Base-by-base conservation (phyloP, 2,888 invertebrate species). In the Drosophila aldrichi region DNA sequence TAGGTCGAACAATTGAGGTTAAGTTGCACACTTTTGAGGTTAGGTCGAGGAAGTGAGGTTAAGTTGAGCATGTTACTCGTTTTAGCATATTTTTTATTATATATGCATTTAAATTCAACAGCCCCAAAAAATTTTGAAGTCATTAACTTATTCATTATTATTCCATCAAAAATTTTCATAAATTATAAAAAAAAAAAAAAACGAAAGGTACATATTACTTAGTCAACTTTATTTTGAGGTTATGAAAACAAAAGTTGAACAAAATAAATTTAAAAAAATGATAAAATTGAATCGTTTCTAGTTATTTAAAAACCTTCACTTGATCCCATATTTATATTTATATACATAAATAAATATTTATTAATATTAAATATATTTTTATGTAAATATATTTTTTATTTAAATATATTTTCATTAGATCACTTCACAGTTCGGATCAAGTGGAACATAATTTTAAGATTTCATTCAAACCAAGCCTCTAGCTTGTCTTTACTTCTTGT, bases 351-450 rank as follows among this genome's bases (percentile, higher is more conserved):
- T 43, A 41, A 12, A 20, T 10, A 43, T 44, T 22, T 44, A 36
- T n/a, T n/a, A n/a, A n/a, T n/a, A n/a, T n/a, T n/a, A n/a, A n/a
- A n/a, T n/a, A n/a, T n/a, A n/a, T n/a, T n/a, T n/a, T n/a, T n/a
- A n/a, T n/a, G n/a, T n/a, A n/a, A n/a, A n/a, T n/a, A n/a, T n/a
- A n/a, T n/a, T n/a, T n/a, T n/a, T n/a, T n/a, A n/a, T n/a, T n/a
- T n/a, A n/a, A n/a, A n/a, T 36, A 41, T 34, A 20, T 10, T 43
- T 22, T 43, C 20, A 43, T 22, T 4, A 8, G 20, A n/a, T n/a
- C 43, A 56, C 43, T 44, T 56, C 41, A 56, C 56, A 56, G 18
- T 16, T 44, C 34, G 12, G 12, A 56, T 43, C 43, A 41, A 18
- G 14, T 14, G 29, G 40, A 32, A 18, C 10, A 32, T 48, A 32